Evolutionary conservation across 2,797 vertebrate genomes (phyloP), one percentile per base, ranked within the genome.

Genomic region (Meriones psammophilus): DNA sequence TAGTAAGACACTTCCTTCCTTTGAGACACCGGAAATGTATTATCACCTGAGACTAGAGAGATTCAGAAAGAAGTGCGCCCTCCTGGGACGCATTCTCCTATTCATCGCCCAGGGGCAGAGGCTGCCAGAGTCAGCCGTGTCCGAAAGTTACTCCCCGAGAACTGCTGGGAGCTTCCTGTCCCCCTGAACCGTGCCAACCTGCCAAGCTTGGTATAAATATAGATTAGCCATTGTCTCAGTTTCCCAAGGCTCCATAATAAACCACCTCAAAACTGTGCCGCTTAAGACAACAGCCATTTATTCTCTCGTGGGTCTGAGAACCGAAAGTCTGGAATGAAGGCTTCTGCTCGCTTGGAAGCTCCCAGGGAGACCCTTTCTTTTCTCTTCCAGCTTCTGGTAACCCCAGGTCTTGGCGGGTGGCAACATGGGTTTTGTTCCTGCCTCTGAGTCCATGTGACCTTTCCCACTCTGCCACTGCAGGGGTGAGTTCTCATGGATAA

Each of bases 171-270:
- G 36, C 85, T 24, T 1, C 85, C 28, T 68, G 46, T 68, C 42
- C 15, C 58, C 42, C 79, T 78, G 74, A 50, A 46, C 54, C 20
- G 30, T 46, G 42, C 46, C 79, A 85, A 50, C 24, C 24, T 69
- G 62, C 87, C 76, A 94, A 28, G 8, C 50, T 83, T 78, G 30
- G 24, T 24, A 86, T 90, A 95, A 94, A 94, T 83, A 81, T 46
- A 93, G 78, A 58, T 66, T 71, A 86, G 30, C 78, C 76, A 60
- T 91, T 87, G 58, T 88, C 74, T 94, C 89, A 5, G 14, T 90
- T 88, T 91, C 68, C 56, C 46, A 74, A 50, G 22, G 30, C 60
- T 88, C 88, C n/a, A 22, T 54, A 85, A 81, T 78, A 93, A 85
- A 88, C 92, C 36, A 95, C 39, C 5, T 20, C 68, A 80, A 56